Conservation (phyloP, 2,888 invertebrate genomes). For the Leucophenga montana region DNA sequence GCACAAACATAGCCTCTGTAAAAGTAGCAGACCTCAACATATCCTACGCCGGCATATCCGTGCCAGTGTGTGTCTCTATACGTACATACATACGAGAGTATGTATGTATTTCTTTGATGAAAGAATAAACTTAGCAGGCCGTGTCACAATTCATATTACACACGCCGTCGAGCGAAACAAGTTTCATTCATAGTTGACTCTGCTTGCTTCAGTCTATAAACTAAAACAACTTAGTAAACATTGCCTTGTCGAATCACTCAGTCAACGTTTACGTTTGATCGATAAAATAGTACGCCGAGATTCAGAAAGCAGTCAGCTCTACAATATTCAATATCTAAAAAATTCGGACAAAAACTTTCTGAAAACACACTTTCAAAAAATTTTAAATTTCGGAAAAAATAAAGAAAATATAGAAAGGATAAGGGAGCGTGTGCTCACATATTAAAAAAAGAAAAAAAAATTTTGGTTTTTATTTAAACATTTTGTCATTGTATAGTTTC, state of each 20-base stretch:
- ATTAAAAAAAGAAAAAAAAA: not conserved
- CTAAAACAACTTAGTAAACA: too few species aligned
- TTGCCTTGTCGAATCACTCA: too few species aligned
- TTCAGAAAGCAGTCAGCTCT: constrained; percentile 15
- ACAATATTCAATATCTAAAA: constrained; percentile 4
- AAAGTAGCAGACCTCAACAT: constrained; percentile 50
- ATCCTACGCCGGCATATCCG: constrained; percentile 29
- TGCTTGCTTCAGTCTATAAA: not conserved
- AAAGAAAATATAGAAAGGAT: too few species aligned
- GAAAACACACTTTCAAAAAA: not conserved
- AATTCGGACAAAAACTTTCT: not conserved
- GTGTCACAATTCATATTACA: not conserved
- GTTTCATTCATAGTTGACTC: constrained; percentile 2
- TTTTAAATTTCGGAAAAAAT: constrained; percentile 12
- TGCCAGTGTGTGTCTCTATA: too few species aligned
- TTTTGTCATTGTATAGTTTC: constrained; percentile 18
- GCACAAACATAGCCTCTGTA: constrained; percentile 49
- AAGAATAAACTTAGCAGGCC: not conserved
- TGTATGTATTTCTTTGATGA: constrained; percentile 16
- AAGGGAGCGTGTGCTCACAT: too few species aligned
- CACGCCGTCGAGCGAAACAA: constrained; percentile 14
- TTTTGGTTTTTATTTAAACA: constrained; percentile 25
- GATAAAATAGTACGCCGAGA: not conserved
- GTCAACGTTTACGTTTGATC: constrained; percentile 10
- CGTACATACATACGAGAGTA: not conserved